phyloP scores from a whole-genome alignment of 2,888 invertebrate species.

The Vandiemenella viatica region DNA sequence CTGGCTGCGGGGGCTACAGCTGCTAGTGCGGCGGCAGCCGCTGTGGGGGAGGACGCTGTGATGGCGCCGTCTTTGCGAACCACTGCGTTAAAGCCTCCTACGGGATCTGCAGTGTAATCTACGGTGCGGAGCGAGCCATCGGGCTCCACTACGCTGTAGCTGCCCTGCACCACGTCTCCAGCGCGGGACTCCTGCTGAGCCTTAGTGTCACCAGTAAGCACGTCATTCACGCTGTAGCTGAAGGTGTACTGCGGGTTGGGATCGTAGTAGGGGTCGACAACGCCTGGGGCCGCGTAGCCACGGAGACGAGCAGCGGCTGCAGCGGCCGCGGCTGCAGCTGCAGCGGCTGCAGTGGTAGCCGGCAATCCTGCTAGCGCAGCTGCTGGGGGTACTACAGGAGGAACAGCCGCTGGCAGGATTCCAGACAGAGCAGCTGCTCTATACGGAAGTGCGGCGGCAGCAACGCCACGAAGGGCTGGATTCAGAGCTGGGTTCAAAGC shows the following conservation, averaged over 20 bases:
- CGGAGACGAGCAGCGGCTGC: conserved; percentile 7
- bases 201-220: conserved; percentile 18
- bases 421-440: no score
- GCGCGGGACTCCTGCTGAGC: conserved; percentile 16
- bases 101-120: conserved; percentile 17
- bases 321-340: conserved; percentile 7
- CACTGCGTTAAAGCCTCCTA: conserved; percentile 19
- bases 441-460: not conserved
- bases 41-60: no score
- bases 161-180: conserved; percentile 17
- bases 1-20: conserved; percentile 8
- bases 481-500: no score
- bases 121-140: conserved; percentile 17
- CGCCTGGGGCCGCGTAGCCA: conserved; percentile 5
- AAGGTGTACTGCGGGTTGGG: conserved; percentile 17
- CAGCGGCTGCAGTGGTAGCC: no score
- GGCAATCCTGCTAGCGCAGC: no score
- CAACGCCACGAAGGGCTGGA: no score
- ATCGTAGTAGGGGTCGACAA: conserved; percentile 17
- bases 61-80: conserved; percentile 11
- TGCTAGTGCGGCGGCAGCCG: no score
- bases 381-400: no score
- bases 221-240: conserved; percentile 17
- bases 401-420: no score
- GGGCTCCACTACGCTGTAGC: conserved; percentile 16